phyloP scores from a whole-genome alignment of 1,140 invertebrate species.

The Drosophila murphyi region DNA sequence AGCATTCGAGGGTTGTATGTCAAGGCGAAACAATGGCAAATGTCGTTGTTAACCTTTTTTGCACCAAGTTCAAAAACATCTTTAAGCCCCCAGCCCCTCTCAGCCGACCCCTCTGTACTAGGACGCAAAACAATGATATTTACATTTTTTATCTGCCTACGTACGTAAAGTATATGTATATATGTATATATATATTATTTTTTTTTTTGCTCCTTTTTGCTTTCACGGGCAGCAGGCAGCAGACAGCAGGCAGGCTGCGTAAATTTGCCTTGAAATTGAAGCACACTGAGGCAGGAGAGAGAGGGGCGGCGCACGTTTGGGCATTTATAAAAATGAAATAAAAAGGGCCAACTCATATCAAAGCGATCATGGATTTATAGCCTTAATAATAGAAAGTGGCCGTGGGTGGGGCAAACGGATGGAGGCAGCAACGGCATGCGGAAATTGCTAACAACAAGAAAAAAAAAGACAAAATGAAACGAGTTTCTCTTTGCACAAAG shows the following conservation, averaged over 20 bases:
- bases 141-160: conserved; percentile 76
- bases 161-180: conserved; percentile 48
- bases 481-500: conserved; percentile 26
- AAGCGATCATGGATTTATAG: conserved; percentile 82
- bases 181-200: background rate
- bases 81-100: conserved; percentile 36
- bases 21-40: conserved; percentile 73
- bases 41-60: conserved; percentile 81
- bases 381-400: conserved; percentile 74
- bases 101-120: conserved; percentile 33
- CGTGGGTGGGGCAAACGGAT: background rate
- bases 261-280: conserved; percentile 77
- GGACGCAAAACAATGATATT: conserved; percentile 81
- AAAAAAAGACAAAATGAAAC: conserved; percentile 40
- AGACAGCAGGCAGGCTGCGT: conserved; percentile 16
- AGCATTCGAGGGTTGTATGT: conserved; percentile 49
- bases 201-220: conserved; percentile 49
- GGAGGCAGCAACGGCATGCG: conserved; percentile 19
- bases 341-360: conserved; percentile 72
- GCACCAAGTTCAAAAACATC: conserved; percentile 53
- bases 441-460: conserved; percentile 52
- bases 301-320: conserved; percentile 64
- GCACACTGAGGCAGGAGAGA: conserved; percentile 42
- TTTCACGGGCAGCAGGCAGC: conserved; percentile 15
- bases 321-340: conserved; percentile 71